phyloP scores from a whole-genome alignment of 2,113 vertebrate genomes.

The Indicator indicator region DNA sequence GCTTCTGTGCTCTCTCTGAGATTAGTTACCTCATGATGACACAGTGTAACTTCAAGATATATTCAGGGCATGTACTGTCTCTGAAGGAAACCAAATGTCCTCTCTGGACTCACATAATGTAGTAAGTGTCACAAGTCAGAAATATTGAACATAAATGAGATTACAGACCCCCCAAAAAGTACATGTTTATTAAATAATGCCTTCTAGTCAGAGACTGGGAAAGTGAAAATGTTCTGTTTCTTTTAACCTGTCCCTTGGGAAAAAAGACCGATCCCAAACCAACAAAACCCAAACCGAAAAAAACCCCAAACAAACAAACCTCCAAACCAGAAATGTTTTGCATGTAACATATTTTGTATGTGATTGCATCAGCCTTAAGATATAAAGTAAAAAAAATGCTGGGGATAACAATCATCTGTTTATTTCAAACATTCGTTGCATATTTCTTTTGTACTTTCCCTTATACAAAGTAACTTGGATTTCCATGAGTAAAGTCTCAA shows the following conservation, averaged over 20 bases:
- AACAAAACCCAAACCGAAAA: neutral
- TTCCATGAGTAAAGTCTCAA: conserved; percentile 78
- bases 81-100: neutral
- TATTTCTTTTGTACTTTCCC: neutral
- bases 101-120: neutral
- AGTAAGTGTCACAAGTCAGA: neutral
- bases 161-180: neutral
- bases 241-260: neutral
- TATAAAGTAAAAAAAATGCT: neutral
- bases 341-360: neutral
- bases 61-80: neutral
- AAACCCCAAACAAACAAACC: neutral
- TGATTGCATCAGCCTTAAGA: neutral
- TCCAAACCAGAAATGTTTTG: neutral
- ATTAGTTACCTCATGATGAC: neutral
- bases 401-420: neutral
- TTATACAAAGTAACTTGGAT: conserved; percentile 60
- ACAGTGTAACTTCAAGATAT: neutral
- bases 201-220: neutral
- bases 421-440: neutral
- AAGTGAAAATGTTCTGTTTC: neutral
- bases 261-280: neutral
- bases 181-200: neutral
- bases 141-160: conserved; percentile 2
- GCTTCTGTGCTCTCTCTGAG: neutral